Percentiles rank a stretch among this genome's conserved stretches.
Conservation (phyloP, 2,113 vertebrate genomes). For the Carettochelys insculpta region DNA sequence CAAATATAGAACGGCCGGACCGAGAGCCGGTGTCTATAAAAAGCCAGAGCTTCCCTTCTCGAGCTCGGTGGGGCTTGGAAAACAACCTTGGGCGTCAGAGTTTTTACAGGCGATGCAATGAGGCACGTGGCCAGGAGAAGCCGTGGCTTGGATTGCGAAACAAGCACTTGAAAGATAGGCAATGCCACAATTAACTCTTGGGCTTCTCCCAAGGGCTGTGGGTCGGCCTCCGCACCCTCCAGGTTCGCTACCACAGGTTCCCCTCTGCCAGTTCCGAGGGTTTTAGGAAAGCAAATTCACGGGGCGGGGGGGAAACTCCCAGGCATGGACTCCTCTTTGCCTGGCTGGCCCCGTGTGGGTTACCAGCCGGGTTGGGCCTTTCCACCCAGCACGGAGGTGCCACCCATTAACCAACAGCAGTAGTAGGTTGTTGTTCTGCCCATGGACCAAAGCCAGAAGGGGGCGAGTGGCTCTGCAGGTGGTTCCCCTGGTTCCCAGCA, state of each 20-base stretch:
- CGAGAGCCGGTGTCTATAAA: neutral
- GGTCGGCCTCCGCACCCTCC: neutral
- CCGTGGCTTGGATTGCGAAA: neutral
- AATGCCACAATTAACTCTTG: neutral
- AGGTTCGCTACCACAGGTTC: neutral
- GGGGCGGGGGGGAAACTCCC: neutral
- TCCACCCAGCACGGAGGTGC: neutral
- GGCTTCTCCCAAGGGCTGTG: neutral
- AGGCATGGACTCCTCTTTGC: neutral
- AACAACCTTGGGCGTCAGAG: rapidly evolving
- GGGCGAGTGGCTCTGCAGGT: neutral
- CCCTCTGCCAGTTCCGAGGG: neutral
- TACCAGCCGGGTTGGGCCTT: neutral
- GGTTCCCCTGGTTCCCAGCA: neutral
- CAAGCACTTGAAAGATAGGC: neutral
- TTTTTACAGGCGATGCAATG: neutral
- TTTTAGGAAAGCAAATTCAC: neutral
- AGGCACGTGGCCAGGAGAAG: rapidly evolving
- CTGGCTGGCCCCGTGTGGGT: neutral
- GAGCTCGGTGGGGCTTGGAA: neutral
- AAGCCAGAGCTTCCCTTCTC: neutral
- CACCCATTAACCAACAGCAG: neutral
- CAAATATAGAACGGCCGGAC: neutral
- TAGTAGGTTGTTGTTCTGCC: neutral
- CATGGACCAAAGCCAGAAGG: too few species aligned